A percentile compares a stretch with the other conserved stretches of the same genome.
Evolutionary conservation across 2,888 invertebrate species (phyloP).

Genomic region (Mesodorylaimus sp.): DNA sequence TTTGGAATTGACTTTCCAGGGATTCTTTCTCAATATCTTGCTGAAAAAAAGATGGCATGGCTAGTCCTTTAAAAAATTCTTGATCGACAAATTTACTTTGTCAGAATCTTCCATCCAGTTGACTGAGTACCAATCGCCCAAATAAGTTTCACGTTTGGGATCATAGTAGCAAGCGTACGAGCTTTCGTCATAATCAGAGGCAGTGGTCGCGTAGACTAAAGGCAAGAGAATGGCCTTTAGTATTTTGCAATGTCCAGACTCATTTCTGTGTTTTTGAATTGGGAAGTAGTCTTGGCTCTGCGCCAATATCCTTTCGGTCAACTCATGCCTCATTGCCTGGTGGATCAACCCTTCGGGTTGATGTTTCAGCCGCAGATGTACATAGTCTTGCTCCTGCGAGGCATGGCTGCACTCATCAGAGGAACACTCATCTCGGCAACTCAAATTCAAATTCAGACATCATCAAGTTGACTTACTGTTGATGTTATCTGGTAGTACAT

Average conservation of each 20-base stretch:
- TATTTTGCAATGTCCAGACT: too few species aligned
- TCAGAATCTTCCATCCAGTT: slow-evolving; percentile 46
- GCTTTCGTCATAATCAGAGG: slow-evolving; percentile 41
- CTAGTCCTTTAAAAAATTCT: not conserved
- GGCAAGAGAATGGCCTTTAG: too few species aligned
- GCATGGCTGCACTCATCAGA: not conserved
- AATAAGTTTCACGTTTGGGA: slow-evolving; percentile 35
- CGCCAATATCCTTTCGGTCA: too few species aligned
- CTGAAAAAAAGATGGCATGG: slow-evolving; percentile 26
- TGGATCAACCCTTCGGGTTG: not conserved
- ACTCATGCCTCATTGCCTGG: not conserved
- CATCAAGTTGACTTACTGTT: slow-evolving; percentile 31
- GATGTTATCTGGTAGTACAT: slow-evolving; percentile 36
- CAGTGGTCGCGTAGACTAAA: slow-evolving; percentile 43
- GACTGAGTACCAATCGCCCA: slow-evolving; percentile 45
- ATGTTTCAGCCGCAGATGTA: not conserved
- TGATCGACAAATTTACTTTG: too few species aligned
- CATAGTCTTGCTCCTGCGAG: not conserved
- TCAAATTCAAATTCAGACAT: not conserved
- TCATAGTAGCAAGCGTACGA: slow-evolving; percentile 45
- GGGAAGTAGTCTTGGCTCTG: too few species aligned
- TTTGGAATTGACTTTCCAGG: slow-evolving; percentile 38
- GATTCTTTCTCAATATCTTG: slow-evolving; percentile 38
- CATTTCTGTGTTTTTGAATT: too few species aligned
- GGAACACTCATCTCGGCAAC: not conserved